Conservation (phyloP, 2,113 vertebrate species). For the Lepus timidus region DNA sequence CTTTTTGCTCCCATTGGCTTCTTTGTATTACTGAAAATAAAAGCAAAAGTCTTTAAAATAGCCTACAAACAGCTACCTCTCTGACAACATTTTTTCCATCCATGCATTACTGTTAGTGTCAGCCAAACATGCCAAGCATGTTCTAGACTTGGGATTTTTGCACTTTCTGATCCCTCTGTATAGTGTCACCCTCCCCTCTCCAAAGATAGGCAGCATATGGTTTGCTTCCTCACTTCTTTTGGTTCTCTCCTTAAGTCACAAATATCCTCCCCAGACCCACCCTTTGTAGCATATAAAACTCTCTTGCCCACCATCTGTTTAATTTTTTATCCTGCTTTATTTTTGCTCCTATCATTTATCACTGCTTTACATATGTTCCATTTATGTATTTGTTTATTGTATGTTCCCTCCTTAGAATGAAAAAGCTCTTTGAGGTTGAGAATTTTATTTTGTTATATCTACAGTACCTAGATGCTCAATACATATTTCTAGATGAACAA, state of each 20-base stretch:
- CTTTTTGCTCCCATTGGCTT: constrained; percentile 27
- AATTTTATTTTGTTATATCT: constrained; percentile 32
- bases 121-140: background rate
- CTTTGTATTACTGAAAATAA: constrained; percentile 1
- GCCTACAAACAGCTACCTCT: background rate
- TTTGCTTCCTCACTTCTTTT: constrained; percentile 33
- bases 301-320: background rate
- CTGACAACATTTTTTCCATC: constrained; percentile 16
- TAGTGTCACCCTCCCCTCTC: background rate
- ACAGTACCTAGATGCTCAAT: background rate
- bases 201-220: background rate
- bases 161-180: constrained; percentile 28
- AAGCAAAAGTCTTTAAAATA: constrained; percentile 4
- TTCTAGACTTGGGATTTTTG: background rate
- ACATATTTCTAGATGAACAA: constrained; percentile 37
- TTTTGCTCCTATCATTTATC: constrained; percentile 16
- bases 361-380: background rate
- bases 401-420: constrained; percentile 42
- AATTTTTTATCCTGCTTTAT: constrained; percentile 14
- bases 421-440: background rate
- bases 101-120: background rate
- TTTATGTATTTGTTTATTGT: constrained; percentile 21
- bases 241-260: constrained; percentile 38
- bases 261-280: background rate
- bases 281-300: background rate